Evolutionary conservation across 2,113 vertebrate species (phyloP).

Genomic region (Colinus virginianus): DNA sequence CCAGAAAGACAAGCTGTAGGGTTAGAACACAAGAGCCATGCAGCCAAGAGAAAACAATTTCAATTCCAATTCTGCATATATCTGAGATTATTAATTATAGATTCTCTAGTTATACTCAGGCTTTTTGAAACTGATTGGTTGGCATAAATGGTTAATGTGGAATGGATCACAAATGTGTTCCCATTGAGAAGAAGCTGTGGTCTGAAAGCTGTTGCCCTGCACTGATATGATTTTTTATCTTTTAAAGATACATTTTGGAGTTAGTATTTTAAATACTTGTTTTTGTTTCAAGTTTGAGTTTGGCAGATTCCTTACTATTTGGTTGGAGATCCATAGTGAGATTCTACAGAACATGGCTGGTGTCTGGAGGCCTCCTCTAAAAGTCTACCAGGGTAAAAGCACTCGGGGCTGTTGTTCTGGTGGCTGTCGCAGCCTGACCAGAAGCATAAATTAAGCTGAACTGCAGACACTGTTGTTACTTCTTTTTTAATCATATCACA

Average conservation of each 20-base stretch:
- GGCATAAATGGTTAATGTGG: neutral
- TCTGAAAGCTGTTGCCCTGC: neutral
- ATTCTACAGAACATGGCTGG: neutral
- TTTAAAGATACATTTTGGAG: neutral
- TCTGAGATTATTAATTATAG: neutral
- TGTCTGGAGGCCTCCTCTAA: neutral
- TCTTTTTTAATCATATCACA: neutral
- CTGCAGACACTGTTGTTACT: neutral
- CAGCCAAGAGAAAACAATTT: neutral
- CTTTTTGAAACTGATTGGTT: neutral
- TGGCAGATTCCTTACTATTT: neutral
- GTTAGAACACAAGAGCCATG: neutral
- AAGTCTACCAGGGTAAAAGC: neutral
- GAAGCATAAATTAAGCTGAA: neutral
- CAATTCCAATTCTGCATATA: neutral
- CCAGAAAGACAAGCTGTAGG: neutral
- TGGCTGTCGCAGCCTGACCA: neutral
- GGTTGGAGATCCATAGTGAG: neutral
- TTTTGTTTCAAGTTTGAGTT: neutral
- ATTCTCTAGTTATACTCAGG: neutral
- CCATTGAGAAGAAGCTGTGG: neutral
- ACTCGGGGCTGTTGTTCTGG: accelerated
- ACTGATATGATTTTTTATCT: neutral
- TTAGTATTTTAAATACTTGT: neutral
- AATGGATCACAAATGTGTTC: neutral